Evolutionary conservation across 2,888 invertebrate genomes (phyloP).

Genomic region (Eupithecia subumbrata): DNA sequence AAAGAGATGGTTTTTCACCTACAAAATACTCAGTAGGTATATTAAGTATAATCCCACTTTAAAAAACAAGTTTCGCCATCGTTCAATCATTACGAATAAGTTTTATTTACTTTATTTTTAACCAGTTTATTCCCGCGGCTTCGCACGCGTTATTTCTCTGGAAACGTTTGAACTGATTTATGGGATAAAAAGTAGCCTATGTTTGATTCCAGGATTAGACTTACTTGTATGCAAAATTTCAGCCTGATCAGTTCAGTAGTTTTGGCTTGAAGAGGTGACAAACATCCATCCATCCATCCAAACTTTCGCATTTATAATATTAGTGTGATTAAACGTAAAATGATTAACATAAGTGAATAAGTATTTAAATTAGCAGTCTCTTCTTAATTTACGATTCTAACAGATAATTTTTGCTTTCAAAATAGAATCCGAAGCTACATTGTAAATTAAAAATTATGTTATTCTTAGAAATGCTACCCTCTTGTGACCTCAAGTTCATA

Average conservation of each 20-base stretch:
- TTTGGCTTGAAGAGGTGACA: too few relatives aligned
- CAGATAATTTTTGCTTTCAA: background rate
- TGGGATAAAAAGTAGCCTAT: too few relatives aligned
- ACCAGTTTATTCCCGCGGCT: too few relatives aligned
- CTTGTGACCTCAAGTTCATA: slow-evolving; percentile 45
- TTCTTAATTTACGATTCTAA: background rate
- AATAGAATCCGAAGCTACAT: background rate
- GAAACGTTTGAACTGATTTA: too few relatives aligned
- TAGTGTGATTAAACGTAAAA: too few relatives aligned
- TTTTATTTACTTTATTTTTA: background rate
- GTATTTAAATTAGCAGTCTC: background rate
- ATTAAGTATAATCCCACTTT: background rate
- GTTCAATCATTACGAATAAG: background rate
- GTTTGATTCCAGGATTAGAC: too few relatives aligned
- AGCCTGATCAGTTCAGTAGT: too few relatives aligned
- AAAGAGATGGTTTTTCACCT: background rate
- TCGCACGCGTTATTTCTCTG: too few relatives aligned
- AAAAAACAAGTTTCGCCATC: background rate
- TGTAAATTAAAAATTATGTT: background rate
- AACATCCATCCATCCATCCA: too few relatives aligned
- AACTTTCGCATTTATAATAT: too few relatives aligned
- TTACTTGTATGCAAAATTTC: too few relatives aligned
- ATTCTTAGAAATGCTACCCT: slow-evolving; percentile 18
- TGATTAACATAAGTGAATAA: background rate
- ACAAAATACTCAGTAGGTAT: background rate